These are phyloP conservation scores for Gila robusta DNA, from an alignment of 2,797 vertebrate genomes.

Conservation along the genomic window DNA sequence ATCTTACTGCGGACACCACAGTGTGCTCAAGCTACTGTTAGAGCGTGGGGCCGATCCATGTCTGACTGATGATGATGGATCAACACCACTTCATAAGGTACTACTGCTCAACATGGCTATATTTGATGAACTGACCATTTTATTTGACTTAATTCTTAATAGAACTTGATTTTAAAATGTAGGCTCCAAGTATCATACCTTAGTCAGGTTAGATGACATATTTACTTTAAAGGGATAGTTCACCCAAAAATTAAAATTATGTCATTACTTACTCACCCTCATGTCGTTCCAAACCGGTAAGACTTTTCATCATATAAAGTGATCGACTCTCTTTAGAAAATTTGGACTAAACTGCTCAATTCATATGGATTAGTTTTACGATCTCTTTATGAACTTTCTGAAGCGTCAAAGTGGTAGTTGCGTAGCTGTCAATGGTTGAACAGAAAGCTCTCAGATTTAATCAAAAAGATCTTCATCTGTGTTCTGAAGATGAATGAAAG, in stretches of 20 bases:
- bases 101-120: background rate
- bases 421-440: no score
- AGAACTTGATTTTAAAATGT: background rate
- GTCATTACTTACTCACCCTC: background rate
- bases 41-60: slow-evolving; percentile 79
- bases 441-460: no score
- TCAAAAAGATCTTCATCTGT: no score
- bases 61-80: slow-evolving; percentile 82
- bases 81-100: slow-evolving; percentile 92
- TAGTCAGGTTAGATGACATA: background rate
- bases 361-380: no score
- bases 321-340: no score
- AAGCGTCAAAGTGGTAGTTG: no score
- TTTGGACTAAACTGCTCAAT: no score
- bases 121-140: background rate
- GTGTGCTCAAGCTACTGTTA: slow-evolving; percentile 82
- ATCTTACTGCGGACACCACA: slow-evolving; percentile 87
- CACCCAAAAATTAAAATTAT: background rate
- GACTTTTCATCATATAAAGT: no score
- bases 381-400: no score
- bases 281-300: background rate
- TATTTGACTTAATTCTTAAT: background rate
- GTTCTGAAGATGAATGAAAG: no score
- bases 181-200: background rate
- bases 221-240: background rate